These are phyloP conservation scores for Gadopsis marmoratus DNA, from an alignment of 2,797 vertebrate genomes.

Conservation along the genomic window DNA sequence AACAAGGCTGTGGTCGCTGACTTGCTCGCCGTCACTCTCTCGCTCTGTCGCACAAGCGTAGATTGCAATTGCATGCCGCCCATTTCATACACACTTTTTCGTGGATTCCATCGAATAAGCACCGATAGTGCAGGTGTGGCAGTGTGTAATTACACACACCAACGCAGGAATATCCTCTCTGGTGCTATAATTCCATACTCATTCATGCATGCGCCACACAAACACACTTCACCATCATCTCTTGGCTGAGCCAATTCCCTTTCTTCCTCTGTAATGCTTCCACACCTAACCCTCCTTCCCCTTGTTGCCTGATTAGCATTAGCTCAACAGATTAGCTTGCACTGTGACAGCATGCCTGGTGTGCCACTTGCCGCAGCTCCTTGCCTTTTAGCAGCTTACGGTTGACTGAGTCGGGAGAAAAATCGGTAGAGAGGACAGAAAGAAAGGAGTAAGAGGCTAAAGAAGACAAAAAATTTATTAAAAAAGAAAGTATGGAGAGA, in stretches of 20 bases:
- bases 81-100: slow-evolving; percentile 18
- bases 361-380: slow-evolving; percentile 1
- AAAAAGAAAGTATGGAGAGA: not conserved
- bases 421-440: not conserved
- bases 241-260: not conserved
- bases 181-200: slow-evolving; percentile 8
- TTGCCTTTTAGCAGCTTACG: not conserved
- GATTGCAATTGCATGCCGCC: slow-evolving; percentile 46
- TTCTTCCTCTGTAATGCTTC: not conserved
- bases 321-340: slow-evolving; percentile 29
- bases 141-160: slow-evolving; percentile 24
- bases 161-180: not conserved
- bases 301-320: slow-evolving; percentile 40
- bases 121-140: not conserved
- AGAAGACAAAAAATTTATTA: not conserved
- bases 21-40: slow-evolving; percentile 43
- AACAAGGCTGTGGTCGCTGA: slow-evolving; percentile 48
- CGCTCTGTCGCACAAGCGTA: not conserved
- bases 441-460: not conserved
- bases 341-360: slow-evolving; percentile 19
- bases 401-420: not conserved
- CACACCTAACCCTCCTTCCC: not conserved
- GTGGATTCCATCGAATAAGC: slow-evolving; percentile 8
- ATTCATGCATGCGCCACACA: slow-evolving; percentile 5
- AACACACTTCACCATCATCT: not conserved